Evolutionary conservation across 2,888 invertebrate genomes (phyloP).

Genomic region (Perithous albicinctus): DNA sequence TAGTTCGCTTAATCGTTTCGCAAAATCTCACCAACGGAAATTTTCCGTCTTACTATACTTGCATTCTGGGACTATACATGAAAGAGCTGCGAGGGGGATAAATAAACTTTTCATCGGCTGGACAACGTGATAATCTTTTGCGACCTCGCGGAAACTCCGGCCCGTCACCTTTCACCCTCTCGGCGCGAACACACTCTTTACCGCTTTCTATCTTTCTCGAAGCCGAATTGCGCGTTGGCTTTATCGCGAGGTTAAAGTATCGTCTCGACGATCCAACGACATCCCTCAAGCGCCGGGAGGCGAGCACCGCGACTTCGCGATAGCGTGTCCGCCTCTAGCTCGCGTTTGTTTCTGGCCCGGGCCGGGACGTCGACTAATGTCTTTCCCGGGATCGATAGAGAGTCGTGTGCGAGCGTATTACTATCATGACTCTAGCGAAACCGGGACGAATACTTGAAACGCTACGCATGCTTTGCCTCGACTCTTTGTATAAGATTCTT

Average conservation of each 20-base stretch:
- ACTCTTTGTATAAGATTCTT: background rate
- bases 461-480: background rate
- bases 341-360: slow-evolving; percentile 68
- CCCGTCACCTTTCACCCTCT: slow-evolving; percentile 13
- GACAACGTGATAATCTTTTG: background rate
- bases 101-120: slow-evolving; percentile 33
- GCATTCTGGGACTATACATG: background rate
- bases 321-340: slow-evolving; percentile 71
- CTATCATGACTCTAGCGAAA: slow-evolving; percentile 36
- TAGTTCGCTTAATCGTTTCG: background rate
- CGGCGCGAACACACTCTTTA: slow-evolving; percentile 21
- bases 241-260: slow-evolving; percentile 72
- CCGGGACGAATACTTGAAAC: slow-evolving; percentile 36
- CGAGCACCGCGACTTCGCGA: slow-evolving; percentile 59
- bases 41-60: background rate
- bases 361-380: slow-evolving; percentile 72
- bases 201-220: slow-evolving; percentile 22
- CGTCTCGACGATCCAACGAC: slow-evolving; percentile 70
- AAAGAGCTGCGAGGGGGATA: background rate
- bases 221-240: slow-evolving; percentile 33
- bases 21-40: background rate
- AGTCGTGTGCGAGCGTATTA: slow-evolving; percentile 51
- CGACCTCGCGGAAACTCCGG: slow-evolving; percentile 1
- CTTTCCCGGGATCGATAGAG: slow-evolving; percentile 71
- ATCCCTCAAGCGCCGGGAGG: slow-evolving; percentile 62